Base-by-base conservation (phyloP, 2,888 invertebrate species). In the Platypus cylindrus region DNA sequence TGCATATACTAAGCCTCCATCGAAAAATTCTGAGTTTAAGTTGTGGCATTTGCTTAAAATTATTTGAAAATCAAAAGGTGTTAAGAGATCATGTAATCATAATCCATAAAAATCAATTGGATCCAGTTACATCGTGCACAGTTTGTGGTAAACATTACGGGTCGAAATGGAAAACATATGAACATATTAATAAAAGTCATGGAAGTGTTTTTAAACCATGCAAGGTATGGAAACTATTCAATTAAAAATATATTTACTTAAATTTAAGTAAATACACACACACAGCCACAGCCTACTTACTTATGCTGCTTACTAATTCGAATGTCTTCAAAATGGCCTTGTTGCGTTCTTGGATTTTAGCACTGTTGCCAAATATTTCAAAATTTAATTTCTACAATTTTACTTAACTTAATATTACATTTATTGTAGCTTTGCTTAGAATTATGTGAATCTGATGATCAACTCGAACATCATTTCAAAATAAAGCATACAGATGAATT, bases 71-170 rank as follows among this genome's bases (percentile, higher is more conserved):
- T 34, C 70, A 69, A 13, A 65, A 69, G 34, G 65, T 68, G 32
- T 52, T 73, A n/a, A 59, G 65, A 29, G 65, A 65, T 40, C 73
- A 73, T 46, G 70, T 72, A 0, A 62, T 64, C 32, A 53, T 66
- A 29, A 60, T 62, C 1, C 73, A 73, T 45, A 57, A 60, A 13
- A 60, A 62, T 28, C 62, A 66, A 5, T 45, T 71, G 2, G 53
- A 58, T 5, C 66, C 65, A 29, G 59, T 67, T 1, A 68, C 68
- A 16, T 67, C 68, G 0, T 73, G 72, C 44, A 65, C 68, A 16
- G 66, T 73, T 1, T 73, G 73, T 45, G 73, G 71, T 0, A 71
- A 71, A 48, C 68, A 69, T 40, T 71, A 70, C 45, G 68, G 70
- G 0, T 68, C 67, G 1, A 68, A 69, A 38, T 70, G 70, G 66